These are phyloP conservation scores for Panthera uncia DNA, from an alignment of 2,113 vertebrate genomes.

Conservation along the genomic window DNA sequence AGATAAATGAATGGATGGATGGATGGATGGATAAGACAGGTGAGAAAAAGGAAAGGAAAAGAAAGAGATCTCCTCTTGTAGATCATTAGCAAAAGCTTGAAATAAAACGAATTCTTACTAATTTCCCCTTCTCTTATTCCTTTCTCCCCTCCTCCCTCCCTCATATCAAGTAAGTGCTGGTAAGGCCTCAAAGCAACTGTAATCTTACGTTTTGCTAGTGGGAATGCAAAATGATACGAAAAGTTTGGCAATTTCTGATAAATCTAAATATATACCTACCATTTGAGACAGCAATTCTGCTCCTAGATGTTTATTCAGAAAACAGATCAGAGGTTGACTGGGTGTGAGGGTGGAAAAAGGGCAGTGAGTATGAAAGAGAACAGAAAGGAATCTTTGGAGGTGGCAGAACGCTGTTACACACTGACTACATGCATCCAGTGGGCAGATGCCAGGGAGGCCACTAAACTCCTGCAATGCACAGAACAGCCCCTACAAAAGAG, in stretches of 20 bases:
- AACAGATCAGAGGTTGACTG: not conserved
- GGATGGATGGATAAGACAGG: not conserved
- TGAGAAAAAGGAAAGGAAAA: not conserved
- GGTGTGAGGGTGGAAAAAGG: not conserved
- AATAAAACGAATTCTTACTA: not conserved
- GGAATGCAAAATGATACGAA: not conserved
- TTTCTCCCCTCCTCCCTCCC: not conserved
- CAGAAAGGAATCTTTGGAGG: not conserved
- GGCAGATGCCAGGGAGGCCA: not conserved
- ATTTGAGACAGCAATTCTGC: not conserved
- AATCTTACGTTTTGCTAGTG: not conserved
- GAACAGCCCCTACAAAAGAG: not conserved
- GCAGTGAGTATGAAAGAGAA: not conserved
- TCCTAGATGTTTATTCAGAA: not conserved
- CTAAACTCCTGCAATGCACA: not conserved
- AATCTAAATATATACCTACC: not conserved
- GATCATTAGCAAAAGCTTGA: not conserved
- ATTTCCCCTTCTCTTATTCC: not conserved
- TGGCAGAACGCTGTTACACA: not conserved
- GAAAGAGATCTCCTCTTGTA: not conserved
- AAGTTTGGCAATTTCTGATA: not conserved
- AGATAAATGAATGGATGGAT: not conserved
- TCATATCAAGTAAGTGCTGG: not conserved
- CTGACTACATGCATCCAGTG: not conserved
- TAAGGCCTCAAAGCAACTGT: not conserved